Percentiles rank a stretch among this genome's conserved stretches.
Evolutionary conservation across 2,113 vertebrate species (phyloP).

Genomic region (Lontra canadensis): DNA sequence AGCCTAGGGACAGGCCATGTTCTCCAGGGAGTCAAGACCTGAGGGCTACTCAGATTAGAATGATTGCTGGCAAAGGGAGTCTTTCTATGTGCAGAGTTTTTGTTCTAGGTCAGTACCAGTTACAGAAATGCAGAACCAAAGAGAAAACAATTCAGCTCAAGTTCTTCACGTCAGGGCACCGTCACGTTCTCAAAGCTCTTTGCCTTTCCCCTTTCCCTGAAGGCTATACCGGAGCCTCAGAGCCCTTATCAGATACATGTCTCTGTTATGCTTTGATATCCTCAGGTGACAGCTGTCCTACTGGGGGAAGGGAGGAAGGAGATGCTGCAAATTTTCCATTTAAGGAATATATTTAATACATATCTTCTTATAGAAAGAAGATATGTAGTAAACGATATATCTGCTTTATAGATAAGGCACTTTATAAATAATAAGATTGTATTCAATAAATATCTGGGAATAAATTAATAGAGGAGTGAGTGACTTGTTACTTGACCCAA

Average conservation of each 20-base stretch:
- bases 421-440: background rate
- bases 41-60: background rate
- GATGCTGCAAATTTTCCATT: background rate
- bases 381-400: too few species aligned
- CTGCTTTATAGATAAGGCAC: background rate
- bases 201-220: background rate
- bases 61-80: fast-evolving
- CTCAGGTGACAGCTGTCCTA: background rate
- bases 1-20: background rate
- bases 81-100: background rate
- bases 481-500: background rate
- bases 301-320: background rate
- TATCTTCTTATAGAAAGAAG: too few species aligned
- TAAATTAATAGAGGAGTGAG: background rate
- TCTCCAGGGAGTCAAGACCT: background rate
- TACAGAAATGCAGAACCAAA: background rate
- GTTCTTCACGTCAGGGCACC: background rate
- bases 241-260: background rate
- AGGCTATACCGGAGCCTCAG: too few species aligned
- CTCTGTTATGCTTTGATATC: background rate
- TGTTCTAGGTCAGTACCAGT: background rate
- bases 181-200: background rate
- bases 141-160: background rate
- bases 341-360: background rate
- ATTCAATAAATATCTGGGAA: background rate